Evolutionary conservation across 2,888 invertebrate species (phyloP), one percentile per base, ranked within the genome.

Genomic region (Tethea ocularis): DNA sequence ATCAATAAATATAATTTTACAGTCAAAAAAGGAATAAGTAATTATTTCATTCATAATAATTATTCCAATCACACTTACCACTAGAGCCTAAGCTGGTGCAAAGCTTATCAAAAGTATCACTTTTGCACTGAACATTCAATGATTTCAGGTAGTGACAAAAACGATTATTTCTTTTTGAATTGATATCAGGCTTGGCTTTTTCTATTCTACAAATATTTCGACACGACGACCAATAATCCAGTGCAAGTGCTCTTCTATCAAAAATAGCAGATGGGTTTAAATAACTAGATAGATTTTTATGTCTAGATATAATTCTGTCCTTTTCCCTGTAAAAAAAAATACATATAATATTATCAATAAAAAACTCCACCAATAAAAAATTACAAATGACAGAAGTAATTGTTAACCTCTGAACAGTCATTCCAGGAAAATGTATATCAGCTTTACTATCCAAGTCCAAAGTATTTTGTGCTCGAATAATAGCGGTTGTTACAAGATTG

Each of bases 81-180:
- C 68, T 67, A 67, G 70, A 62, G 67, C 64, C 72, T 60, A 94
- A 81, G 67, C 92, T 89, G 59, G 86, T 80, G 69, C 93, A 89
- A 57, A 93, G 88, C 51, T 82, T 84, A 70, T 94, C 94, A 63
- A 93, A 94, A 41, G 85, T 75, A 24, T 94, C 90, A 69, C 86
- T 93, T 69, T 89, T 93, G 69, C 93, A 93, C 61, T 89, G 87
- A 52, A 92, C 78, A 75, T 92, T 93, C 60, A 94, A 80, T 56
- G 94, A 94, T 69, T 95, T 94, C n/a, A 97, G 91, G 86, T 97
- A 97, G 83, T 96, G 96, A 85, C 95, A 96, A 86, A 96, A 97
- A 59, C 97, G 93, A 75, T 96, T 96, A 63, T 95, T 95, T 62
- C 97, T 93, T 78, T 96, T 96, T 1, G 81, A 88, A 71, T 94